These are phyloP conservation scores for Australoheros scitulus DNA, from an alignment of 2,113 vertebrate genomes.

Conservation along the genomic window DNA sequence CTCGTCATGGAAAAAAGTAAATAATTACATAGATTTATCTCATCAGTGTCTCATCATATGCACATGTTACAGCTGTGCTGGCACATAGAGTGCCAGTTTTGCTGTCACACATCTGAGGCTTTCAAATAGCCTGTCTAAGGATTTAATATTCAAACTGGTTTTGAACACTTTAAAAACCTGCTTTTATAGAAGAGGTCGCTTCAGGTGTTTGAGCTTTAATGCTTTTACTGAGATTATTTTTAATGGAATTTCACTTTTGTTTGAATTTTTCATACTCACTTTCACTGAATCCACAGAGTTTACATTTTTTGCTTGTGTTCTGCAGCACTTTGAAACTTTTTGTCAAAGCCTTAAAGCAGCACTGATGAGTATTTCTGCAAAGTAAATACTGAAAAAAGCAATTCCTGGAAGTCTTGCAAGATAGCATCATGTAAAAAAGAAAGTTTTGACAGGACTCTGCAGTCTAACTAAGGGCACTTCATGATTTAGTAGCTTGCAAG, in stretches of 20 bases:
- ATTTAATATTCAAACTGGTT: neutral
- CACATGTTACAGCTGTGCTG: neutral
- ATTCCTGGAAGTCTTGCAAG: neutral
- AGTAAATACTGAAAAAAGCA: neutral
- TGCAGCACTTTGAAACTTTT: neutral
- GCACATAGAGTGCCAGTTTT: neutral
- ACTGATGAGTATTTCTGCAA: neutral
- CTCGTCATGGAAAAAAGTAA: neutral
- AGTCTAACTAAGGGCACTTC: too few relatives aligned
- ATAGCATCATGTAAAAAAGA: neutral
- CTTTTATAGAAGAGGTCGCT: neutral
- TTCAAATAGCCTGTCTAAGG: neutral
- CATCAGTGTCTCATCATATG: conserved; percentile 17
- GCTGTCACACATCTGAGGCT: neutral
- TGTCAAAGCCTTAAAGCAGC: neutral
- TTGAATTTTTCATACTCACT: neutral
- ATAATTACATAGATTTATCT: conserved; percentile 21
- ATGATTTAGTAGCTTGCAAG: too few relatives aligned
- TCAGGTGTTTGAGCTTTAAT: neutral
- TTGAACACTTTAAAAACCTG: neutral
- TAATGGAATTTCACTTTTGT: neutral
- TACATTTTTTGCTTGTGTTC: neutral
- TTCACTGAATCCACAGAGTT: neutral
- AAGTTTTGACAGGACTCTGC: too few relatives aligned
- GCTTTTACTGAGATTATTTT: neutral